These are phyloP conservation scores for Macquaria ambigua DNA, from an alignment of 2,113 vertebrate species.

Conservation along the genomic window DNA sequence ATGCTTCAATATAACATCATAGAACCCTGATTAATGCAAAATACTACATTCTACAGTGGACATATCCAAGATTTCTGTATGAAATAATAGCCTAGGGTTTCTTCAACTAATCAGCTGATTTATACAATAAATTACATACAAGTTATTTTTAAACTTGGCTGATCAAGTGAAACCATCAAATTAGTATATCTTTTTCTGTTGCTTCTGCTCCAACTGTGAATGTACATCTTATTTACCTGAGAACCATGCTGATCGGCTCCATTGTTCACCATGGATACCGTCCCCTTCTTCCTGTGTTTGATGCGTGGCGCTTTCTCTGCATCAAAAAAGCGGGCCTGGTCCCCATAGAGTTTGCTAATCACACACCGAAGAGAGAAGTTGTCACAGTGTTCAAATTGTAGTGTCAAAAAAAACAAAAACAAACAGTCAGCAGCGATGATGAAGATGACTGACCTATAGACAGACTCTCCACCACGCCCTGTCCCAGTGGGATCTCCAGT, in stretches of 20 bases:
- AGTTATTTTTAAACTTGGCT: background rate
- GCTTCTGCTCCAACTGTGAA: background rate
- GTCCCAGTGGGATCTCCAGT: conserved; percentile 96
- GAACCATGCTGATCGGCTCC: conserved; percentile 95
- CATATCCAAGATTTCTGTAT: background rate
- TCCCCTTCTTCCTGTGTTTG: conserved; percentile 96
- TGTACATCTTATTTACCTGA: conserved; percentile 85
- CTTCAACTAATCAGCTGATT: background rate
- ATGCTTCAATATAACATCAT: background rate
- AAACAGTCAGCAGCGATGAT: background rate
- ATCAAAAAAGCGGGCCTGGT: conserved; percentile 96
- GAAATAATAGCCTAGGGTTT: background rate
- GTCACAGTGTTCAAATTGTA: background rate
- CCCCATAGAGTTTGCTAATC: conserved; percentile 94
- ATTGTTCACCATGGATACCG: conserved; percentile 98
- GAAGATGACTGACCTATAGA: conserved; percentile 89
- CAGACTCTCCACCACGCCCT: conserved; percentile 94
- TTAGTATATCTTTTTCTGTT: background rate
- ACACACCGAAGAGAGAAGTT: background rate
- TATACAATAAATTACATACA: background rate
- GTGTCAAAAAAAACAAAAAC: background rate
- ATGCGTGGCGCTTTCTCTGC: conserved; percentile 93
- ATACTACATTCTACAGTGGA: background rate
- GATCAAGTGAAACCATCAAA: background rate
- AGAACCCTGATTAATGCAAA: background rate